Evolutionary conservation across 2,797 vertebrate genomes (phyloP).

Genomic region (Lerista edwardsae): DNA sequence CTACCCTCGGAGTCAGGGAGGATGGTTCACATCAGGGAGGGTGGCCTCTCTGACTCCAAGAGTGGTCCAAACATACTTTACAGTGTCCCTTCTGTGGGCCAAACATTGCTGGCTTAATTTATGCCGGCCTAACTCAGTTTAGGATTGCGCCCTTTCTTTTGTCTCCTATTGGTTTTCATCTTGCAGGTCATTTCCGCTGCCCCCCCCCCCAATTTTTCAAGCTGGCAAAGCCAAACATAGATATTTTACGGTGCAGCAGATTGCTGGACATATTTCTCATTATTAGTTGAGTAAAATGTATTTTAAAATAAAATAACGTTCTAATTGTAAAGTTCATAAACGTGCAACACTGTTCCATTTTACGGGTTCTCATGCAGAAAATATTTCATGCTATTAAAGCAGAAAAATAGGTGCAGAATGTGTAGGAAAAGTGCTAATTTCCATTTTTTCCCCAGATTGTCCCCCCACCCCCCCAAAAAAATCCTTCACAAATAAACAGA

Average conservation of each 20-base stretch:
- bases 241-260: background rate
- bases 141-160: too few species aligned
- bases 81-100: too few species aligned
- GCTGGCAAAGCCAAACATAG: background rate
- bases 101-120: too few species aligned
- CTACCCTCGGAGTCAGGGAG: too few species aligned
- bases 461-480: too few species aligned
- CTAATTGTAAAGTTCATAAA: background rate
- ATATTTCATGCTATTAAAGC: background rate
- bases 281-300: background rate
- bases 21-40: too few species aligned
- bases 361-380: background rate
- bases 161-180: background rate
- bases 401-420: background rate
- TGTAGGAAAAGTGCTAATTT: background rate
- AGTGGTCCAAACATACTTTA: too few species aligned
- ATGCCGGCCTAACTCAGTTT: too few species aligned
- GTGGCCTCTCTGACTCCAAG: too few species aligned
- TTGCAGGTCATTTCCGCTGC: too few species aligned
- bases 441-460: too few species aligned
- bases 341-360: background rate
- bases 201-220: background rate
- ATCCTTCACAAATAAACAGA: too few species aligned
- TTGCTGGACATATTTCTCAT: background rate
- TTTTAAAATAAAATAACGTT: background rate